Base-by-base conservation (phyloP, 2,888 invertebrate species). In the Cylindroiulus punctatus region DNA sequence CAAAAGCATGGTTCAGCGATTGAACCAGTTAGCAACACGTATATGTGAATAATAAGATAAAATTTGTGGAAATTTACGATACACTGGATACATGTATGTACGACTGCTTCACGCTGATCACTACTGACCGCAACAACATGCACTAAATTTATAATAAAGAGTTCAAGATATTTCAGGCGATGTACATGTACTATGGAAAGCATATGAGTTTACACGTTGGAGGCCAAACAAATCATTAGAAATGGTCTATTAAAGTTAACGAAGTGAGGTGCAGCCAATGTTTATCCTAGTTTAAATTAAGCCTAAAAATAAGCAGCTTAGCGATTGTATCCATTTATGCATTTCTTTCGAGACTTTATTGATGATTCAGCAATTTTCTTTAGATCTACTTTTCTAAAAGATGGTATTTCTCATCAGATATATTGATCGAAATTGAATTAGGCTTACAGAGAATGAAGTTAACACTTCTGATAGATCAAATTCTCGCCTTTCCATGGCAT, bases 351-450 rank as follows among this genome's bases (percentile, higher is more conserved):
- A 76, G 12, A 14, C 4, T 30, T 52, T 52, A 14, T 30, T 30
- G 76, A 76, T 76, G 76, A 65, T 26, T 22, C 26, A 30, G 76
- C 76, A 14, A 30, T 30, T 76, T 76, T 26, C 14, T 26, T 22
- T 57, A 22, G n/a, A 57, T 57, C 57, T 5, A 22, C 10, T 65
- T 65, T 65, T 8, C 65, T 26, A 26, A 26, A 26, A 26, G 26
- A n/a, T 8, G 57, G n/a, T n/a, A n/a, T 22, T 26, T 12, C 26
- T 76, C 76, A 30, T 30, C 76, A 76, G 22, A 76, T 76, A 12
- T 76, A 76, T 76, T 30, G 76, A 76, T 76, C 76, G 76, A 76
- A 30, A 76, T 30, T 76, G 76, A 30, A 76, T 76, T 30, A 76
- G 76, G 76, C 30, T 76, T 76, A 30, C 26, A 76, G 76, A 76